phyloP scores from a whole-genome alignment of 1,140 invertebrate genomes.

The Drosophila kepulauana region DNA sequence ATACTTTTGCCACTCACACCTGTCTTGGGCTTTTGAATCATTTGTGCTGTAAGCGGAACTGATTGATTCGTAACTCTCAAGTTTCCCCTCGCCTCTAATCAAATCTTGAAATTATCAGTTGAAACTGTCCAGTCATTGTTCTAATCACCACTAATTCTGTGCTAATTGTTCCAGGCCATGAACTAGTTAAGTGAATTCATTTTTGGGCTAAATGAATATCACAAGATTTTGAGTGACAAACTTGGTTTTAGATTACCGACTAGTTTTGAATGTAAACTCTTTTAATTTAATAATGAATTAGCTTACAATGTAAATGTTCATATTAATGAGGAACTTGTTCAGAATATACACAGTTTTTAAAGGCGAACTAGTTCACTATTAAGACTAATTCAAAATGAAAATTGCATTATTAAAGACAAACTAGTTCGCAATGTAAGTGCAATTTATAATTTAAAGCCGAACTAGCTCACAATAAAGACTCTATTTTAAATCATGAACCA shows the following conservation, averaged over 20 bases:
- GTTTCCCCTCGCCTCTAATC: not conserved
- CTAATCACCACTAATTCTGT: slow-evolving; percentile 11
- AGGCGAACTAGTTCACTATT: not conserved
- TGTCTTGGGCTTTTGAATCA: not conserved
- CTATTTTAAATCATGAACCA: too few species aligned
- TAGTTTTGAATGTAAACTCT: not conserved
- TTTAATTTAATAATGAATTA: too few species aligned
- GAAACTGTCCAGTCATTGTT: not conserved
- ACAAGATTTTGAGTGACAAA: not conserved
- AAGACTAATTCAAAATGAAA: too few species aligned
- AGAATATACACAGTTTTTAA: not conserved
- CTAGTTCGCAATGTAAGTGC: too few species aligned
- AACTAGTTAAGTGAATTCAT: slow-evolving; percentile 9
- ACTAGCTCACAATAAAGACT: too few species aligned
- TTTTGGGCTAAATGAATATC: not conserved
- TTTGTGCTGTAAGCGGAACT: slow-evolving; percentile 15
- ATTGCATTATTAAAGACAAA: too few species aligned
- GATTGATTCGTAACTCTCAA: not conserved
- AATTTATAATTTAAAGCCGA: too few species aligned
- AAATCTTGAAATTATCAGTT: slow-evolving; percentile 3
- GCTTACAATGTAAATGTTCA: too few species aligned
- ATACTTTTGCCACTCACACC: not conserved
- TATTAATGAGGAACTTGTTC: not conserved
- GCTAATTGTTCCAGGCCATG: slow-evolving; percentile 12
- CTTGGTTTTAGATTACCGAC: too few species aligned